Base-by-base conservation (phyloP, 2,888 invertebrate genomes). In the Melanostoma scalare region DNA sequence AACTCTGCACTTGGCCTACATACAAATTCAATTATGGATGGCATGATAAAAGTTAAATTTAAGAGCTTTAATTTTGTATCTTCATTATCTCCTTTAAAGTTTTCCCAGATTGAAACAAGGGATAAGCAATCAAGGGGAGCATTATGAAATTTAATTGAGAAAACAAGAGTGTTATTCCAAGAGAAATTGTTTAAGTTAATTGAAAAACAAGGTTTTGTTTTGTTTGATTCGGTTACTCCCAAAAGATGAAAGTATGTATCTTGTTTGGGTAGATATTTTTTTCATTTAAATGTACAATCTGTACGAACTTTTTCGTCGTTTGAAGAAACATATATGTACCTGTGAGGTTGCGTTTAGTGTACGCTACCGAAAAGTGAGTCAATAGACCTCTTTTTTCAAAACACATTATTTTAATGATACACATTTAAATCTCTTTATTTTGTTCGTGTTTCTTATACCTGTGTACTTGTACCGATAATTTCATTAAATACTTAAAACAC, bases 51-150 rank as follows among this genome's bases (percentile, higher is more conserved):
- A 53, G 55, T 58, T 40, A 50, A 78, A 73, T 36, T 65, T 71
- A 63, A 53, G 60, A 73, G 78, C 78, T 67, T 73, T 60, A 60
- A 67, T 73, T 73, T 78, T 60, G 60, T 73, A 65, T 73, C 65
- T 67, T 46, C 48, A 60, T 63, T 48, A 60, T 65, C 44, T 67
- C 10, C 58, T 67, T 72, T 33, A 74, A 67, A 52, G 50, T 52
- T 68, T 72, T 9, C 36, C 46, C 46, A 9, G 30, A 52, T 52
- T 56, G 46, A 61, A 60, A 50, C 42, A 48, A 55, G 48, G 53
- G 53, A 63, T 67, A 56, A 75, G 58, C 60, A 56, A 48, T 42
- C 55, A 42, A 69, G 69, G 35, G 56, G 35, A 42, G 40, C 48
- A 76, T 69, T 50, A 55, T 55, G 56, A 30, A 76, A 71, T 69